Conservation (phyloP, 2,113 vertebrate species). For the Rhipidura dahli region DNA sequence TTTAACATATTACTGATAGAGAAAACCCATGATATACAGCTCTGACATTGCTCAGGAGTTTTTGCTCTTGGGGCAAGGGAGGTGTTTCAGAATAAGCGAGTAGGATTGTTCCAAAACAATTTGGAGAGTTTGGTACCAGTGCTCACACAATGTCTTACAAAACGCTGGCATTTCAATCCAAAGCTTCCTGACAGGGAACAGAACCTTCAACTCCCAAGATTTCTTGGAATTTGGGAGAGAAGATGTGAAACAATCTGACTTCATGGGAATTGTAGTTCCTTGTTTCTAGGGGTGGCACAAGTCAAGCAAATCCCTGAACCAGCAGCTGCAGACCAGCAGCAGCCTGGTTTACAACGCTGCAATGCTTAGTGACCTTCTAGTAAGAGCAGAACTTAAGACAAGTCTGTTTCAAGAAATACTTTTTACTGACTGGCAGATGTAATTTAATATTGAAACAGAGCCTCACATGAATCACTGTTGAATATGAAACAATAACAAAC, state of each 20-base stretch:
- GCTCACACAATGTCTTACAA: background rate
- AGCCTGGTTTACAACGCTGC: background rate
- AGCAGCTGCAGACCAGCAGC: background rate
- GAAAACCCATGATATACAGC: background rate
- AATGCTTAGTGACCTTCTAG: background rate
- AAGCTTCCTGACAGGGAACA: background rate
- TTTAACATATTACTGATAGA: background rate
- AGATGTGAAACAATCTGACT: background rate
- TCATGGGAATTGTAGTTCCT: background rate
- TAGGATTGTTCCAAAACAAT: background rate
- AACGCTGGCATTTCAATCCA: background rate
- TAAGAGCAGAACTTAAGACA: background rate
- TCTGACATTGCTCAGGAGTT: background rate
- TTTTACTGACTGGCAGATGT: background rate
- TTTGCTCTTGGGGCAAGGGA: background rate
- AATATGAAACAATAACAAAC: background rate
- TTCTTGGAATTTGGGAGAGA: background rate
- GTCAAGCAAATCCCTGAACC: background rate
- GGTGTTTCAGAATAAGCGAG: background rate
- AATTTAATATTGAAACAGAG: background rate
- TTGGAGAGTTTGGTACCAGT: background rate
- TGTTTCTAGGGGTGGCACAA: background rate
- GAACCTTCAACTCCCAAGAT: background rate
- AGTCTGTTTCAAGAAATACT: background rate
- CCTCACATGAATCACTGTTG: background rate